Evolutionary conservation across 1,140 invertebrate species (phyloP), one percentile per base, ranked within the genome.

Genomic region (Tribolium madens): DNA sequence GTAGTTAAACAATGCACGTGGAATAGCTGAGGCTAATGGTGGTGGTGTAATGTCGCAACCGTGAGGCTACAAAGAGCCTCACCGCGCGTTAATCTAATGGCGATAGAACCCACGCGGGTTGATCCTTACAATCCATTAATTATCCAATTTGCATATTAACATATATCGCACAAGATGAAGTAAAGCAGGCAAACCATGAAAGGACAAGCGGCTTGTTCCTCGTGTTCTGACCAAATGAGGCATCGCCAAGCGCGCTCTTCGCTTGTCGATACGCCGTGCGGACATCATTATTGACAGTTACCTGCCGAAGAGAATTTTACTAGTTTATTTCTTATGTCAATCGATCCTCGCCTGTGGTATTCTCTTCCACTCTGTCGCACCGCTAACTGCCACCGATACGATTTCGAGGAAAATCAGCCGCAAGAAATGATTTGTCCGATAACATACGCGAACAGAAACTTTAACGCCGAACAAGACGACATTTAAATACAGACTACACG

Each of bases 161-260:
- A 77, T 77, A 77, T 77, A 77, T 77, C 76, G 76, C 76, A 77
- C 76, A 77, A 77, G 76, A 77, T 77, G 76, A 77, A 77, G 76
- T 77, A 73, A 77, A 77, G 76, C 76, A 73, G 70, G 76, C 68
- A 36, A 48, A 17, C 68, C 68, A 68, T 46, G 68, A 71, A 70
- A 77, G 69, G 69, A 26, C 33, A 57, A 73, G 46, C 71, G 71
- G 48, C 71, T 53, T 73, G 71, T 73, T 57, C 21, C 71, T 53
- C 71, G 71, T 73, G 71, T 73, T 73, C 46, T 73, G 33, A 57
- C 71, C 71, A 73, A 73, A 73, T 73, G 71, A 52, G 71, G 71
- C 48, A 73, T 73, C 26, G 48, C n/a, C 13, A 57, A 57, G 50
- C 71, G 74, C 77, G 69, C 77, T 78, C 72, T 77, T 50, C 57